Evolutionary conservation across 2,888 invertebrate genomes (phyloP), one percentile per base, ranked within the genome.

Genomic region (Tillus elongatus): DNA sequence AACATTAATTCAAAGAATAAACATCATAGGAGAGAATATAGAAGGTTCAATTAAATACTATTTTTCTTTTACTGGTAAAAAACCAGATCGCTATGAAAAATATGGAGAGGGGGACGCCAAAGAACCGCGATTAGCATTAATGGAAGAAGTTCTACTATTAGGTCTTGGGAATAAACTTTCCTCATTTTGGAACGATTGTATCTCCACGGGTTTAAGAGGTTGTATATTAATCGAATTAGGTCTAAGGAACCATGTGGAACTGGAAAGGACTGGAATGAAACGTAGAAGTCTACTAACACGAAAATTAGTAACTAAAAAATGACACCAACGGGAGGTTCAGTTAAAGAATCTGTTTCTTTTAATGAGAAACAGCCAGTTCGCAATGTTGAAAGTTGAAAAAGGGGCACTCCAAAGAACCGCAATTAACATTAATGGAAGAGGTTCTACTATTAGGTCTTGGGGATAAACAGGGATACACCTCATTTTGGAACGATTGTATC

Each of bases 131-230:
- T 74, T 99, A 52, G 98, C 98, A 29, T 76, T 99, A 37, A 98
- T 99, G 97, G 98, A 99, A 73, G 97, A 99, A 72, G 95, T 99
- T 49, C 72, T 99, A 47, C 73, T 99, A 36, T 74, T 99, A 58
- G 98, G 98, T 33, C 74, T 99, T 51, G 99, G 99, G 74, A 98
- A 99, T 69, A 91, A 97, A 75, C 98, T 98, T 73, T 96, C 96
- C 62, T 98, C 97, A 38, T 99, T 99, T 72, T 98, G 98, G 98
- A 99, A 99, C 71, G 98, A 99, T 70, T 98, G 97, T 71, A 97
- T 99, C 76, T 97, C 97, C 51, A 95, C 95, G 57, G 98, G 98
- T 29, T 73, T 99, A 45, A 78, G 98, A 57, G 98, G 98, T 45
- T 98, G 97, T 67, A 98, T 99, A 62, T 74, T 99, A 52, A 92